Evolutionary conservation across 2,888 invertebrate genomes (phyloP).

Genomic region (Limnephilus marmoratus): DNA sequence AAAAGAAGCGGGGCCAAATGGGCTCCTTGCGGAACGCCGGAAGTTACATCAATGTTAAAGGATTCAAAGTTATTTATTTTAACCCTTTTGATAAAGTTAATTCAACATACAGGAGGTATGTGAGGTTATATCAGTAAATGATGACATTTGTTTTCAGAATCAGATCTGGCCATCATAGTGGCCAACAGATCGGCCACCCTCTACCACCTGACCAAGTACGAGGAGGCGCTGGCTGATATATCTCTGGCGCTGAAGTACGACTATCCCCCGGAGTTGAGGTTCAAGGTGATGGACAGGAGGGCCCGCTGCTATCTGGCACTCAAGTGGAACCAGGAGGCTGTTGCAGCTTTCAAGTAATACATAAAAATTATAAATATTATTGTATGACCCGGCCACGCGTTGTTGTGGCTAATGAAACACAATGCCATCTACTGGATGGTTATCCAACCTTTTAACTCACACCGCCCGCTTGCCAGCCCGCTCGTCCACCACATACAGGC

Average conservation of each 20-base stretch:
- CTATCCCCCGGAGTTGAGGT: constrained; percentile 85
- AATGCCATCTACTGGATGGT: no score
- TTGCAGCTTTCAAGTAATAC: constrained; percentile 78
- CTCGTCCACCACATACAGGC: no score
- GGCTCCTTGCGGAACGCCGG: no score
- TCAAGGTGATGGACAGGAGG: constrained; percentile 86
- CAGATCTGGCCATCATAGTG: constrained; percentile 82
- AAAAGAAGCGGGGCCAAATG: no score
- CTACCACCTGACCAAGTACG: constrained; percentile 83
- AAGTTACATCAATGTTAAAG: no score
- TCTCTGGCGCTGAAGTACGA: constrained; percentile 80
- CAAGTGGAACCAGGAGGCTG: constrained; percentile 81
- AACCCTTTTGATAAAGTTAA: no score
- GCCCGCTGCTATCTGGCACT: constrained; percentile 84
- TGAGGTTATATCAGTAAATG: background rate
- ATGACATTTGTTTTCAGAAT: constrained; percentile 71
- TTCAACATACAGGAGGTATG: no score
- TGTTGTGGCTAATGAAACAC: no score
- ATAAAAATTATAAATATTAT: background rate
- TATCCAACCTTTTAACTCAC: no score
- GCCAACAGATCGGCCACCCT: constrained; percentile 90
- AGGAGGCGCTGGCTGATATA: constrained; percentile 84
- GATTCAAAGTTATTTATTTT: no score
- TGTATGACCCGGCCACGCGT: no score
- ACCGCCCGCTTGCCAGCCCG: no score